phyloP scores from a whole-genome alignment of 2,797 vertebrate species.

The Molossus molossus region DNA sequence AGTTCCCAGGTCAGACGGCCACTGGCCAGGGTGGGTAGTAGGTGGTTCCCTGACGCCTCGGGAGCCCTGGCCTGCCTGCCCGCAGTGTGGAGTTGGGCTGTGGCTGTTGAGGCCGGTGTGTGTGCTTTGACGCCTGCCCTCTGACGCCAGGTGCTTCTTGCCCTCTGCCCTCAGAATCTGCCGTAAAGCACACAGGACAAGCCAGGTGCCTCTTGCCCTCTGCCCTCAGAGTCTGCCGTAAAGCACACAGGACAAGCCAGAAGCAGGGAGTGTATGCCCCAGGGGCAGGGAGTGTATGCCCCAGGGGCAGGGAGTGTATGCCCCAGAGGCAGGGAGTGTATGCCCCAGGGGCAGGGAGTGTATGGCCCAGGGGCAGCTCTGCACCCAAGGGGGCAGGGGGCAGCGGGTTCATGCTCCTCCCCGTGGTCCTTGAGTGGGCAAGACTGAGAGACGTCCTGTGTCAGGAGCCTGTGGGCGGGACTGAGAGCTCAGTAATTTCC shows the following conservation, averaged over 20 bases:
- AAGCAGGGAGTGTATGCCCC: rapidly evolving
- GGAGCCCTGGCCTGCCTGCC: no score
- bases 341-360: rapidly evolving
- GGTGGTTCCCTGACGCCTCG: rapidly evolving
- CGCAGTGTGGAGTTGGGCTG: neutral
- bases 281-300: rapidly evolving
- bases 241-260: neutral
- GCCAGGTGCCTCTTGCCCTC: no score
- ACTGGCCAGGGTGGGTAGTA: neutral
- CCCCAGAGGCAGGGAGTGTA: no score
- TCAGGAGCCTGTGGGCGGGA: neutral
- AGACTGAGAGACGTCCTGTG: neutral
- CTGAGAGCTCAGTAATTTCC: neutral
- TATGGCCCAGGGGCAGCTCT: neutral
- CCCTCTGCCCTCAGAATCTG: neutral
- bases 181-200: neutral
- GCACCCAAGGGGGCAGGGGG: neutral
- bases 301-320: neutral
- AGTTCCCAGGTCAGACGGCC: neutral
- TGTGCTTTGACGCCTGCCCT: neutral
- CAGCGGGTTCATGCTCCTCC: neutral
- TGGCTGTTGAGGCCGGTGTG: neutral
- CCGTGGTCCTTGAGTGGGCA: neutral
- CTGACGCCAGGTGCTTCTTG: neutral
- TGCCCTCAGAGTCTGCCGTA: no score